Evolutionary conservation across 2,797 vertebrate genomes (phyloP).

Genomic region (Rhincodon typus): DNA sequence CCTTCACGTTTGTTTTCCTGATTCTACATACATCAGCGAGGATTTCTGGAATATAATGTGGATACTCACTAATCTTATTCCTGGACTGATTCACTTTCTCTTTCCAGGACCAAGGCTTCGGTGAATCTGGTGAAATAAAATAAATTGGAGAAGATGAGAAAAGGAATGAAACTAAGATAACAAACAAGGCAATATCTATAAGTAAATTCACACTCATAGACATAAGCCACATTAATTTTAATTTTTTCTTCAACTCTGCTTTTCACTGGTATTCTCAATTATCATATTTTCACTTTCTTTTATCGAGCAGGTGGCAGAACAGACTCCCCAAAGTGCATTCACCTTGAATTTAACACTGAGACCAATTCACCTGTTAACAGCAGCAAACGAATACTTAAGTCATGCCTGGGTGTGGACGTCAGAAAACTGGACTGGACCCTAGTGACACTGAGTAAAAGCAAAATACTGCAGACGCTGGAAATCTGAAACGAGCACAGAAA

Average conservation of each 20-base stretch:
- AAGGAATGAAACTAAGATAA: background rate
- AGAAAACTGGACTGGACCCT: background rate
- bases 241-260: background rate
- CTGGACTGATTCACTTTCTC: conserved; percentile 67
- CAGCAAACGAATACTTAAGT: background rate
- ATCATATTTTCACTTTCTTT: background rate
- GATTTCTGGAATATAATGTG: background rate
- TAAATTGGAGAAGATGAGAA: background rate
- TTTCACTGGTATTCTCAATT: background rate
- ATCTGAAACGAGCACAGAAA: too few relatives aligned
- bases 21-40: background rate
- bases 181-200: background rate
- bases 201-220: background rate
- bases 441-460: background rate
- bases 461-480: too few relatives aligned
- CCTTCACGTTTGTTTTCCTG: background rate
- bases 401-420: too few relatives aligned
- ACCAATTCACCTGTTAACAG: background rate
- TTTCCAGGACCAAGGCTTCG: conserved; percentile 82
- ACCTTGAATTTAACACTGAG: background rate
- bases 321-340: background rate
- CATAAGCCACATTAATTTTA: background rate
- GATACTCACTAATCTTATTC: conserved; percentile 78
- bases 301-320: background rate
- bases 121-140: conserved; percentile 61